Evolutionary conservation across 2,888 invertebrate genomes (phyloP).

Genomic region (Mythimna ferrago): DNA sequence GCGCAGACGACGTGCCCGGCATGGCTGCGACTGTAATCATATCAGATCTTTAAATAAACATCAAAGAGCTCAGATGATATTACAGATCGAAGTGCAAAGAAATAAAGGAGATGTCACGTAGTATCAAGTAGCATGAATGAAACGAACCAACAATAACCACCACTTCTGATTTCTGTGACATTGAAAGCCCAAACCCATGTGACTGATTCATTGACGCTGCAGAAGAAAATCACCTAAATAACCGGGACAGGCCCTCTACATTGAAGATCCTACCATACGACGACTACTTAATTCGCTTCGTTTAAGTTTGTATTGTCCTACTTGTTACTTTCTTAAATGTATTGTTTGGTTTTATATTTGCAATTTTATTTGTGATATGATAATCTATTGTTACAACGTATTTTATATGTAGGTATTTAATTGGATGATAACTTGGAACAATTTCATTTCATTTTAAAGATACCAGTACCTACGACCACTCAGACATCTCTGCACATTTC

Average conservation of each 20-base stretch:
- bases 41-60: constrained; percentile 29
- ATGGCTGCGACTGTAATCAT: constrained; percentile 29
- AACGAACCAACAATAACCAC: not conserved
- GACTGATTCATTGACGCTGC: not conserved
- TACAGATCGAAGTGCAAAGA: not conserved
- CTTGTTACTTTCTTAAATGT: too few relatives aligned
- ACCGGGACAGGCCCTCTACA: too few relatives aligned
- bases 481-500: not conserved
- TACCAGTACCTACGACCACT: too few relatives aligned
- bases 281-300: too few relatives aligned
- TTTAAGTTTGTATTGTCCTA: too few relatives aligned
- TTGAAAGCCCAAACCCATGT: not conserved
- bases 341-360: too few relatives aligned
- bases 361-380: too few relatives aligned
- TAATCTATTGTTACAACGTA: too few relatives aligned
- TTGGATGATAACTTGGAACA: too few relatives aligned
- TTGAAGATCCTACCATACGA: too few relatives aligned
- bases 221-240: not conserved
- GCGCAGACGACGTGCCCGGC: constrained; percentile 40
- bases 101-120: not conserved
- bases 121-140: not conserved
- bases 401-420: too few relatives aligned
- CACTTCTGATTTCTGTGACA: not conserved
- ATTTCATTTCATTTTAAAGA: too few relatives aligned
- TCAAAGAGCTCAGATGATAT: not conserved